Base-by-base conservation (phyloP, 2,113 vertebrate genomes). In the Trichechus manatus region DNA sequence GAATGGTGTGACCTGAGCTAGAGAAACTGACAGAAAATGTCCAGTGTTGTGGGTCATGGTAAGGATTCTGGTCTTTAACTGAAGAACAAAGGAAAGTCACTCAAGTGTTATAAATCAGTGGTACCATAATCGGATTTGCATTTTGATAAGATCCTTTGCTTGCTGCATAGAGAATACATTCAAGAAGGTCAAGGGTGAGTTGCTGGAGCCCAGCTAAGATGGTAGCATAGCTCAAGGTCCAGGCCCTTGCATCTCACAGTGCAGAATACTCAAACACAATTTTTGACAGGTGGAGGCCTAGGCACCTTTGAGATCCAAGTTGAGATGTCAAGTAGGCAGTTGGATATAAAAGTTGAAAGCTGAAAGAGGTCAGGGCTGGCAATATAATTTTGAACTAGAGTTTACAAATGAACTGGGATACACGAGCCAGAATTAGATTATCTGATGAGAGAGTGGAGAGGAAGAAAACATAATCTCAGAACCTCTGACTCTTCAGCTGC, bases 41-140 rank as follows among this genome's bases (percentile, higher is more conserved):
- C 29, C 1, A 10, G 25, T 8, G 36, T 72, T 42, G 42, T 5
- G 22, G 31, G 13, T 59, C 63, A n/a, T 1, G 25, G 7, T 31
- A 31, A 94, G 39, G 22, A 82, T 79, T 81, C 89, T 50, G 20
- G 3, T 72, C 89, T 91, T 79, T 44, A 29, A 8, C 31, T n/a
- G 23, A 93, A 85, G 22, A 92, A 33, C 79, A 80, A n/a, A 95
- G 33, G 13, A 86, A 89, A 72, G 75, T 74, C 93, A 87, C 22
- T 47, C 22, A 39, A 74, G 44, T 11, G 39, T 36, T 82, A 27
- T 5, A 93, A 93, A 87, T 19, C 7, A 33, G 74, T 23, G 22
- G 68, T 42, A 39, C 9, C 64, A 17, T 84, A 50, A 84, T 79
- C 0, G 0, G 27, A 86, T 94, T 92, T 93, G 22, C 56, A 78